These are phyloP conservation scores for Agriopis leucophaearia DNA, from an alignment of 2,888 invertebrate species.

Conservation along the genomic window DNA sequence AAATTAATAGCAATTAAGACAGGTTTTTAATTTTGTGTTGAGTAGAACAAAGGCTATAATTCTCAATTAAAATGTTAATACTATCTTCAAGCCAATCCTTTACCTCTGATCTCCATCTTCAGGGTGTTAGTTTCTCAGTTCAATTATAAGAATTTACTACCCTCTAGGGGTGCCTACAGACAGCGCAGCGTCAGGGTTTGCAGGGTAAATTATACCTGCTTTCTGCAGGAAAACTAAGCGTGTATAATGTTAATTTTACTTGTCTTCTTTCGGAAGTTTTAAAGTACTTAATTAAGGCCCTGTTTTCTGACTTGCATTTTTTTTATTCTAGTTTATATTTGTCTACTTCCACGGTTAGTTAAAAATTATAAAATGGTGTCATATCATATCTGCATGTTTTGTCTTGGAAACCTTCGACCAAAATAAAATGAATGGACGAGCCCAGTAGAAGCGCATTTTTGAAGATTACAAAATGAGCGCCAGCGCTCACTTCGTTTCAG, in stretches of 20 bases:
- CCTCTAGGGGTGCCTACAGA: slow-evolving; percentile 55
- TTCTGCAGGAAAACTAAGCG: slow-evolving; percentile 24
- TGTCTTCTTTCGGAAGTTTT: slow-evolving; percentile 12
- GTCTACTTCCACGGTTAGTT: too few relatives aligned
- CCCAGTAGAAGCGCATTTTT: too few relatives aligned
- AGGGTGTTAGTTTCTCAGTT: slow-evolving; percentile 48
- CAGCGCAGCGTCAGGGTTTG: slow-evolving; percentile 50
- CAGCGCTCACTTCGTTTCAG: too few relatives aligned
- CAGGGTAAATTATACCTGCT: slow-evolving; percentile 61
- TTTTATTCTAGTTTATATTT: too few relatives aligned
- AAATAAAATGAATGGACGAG: too few relatives aligned
- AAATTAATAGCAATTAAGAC: too few relatives aligned
- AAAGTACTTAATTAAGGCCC: not conserved
- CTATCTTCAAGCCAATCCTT: slow-evolving; percentile 32
- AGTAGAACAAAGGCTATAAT: slow-evolving; percentile 4
- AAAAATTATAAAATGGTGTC: too few relatives aligned
- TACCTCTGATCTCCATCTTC: slow-evolving; percentile 16
- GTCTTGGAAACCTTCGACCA: too few relatives aligned
- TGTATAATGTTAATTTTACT: slow-evolving; percentile 28
- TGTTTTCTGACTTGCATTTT: too few relatives aligned
- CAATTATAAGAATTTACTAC: slow-evolving; percentile 74
- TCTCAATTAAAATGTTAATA: slow-evolving; percentile 15
- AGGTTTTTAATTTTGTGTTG: too few relatives aligned
- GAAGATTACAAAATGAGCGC: too few relatives aligned
- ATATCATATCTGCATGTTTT: too few relatives aligned